A percentile compares a stretch with the other conserved stretches of the same genome.
phyloP scores from a whole-genome alignment of 2,888 invertebrate species.

The Xylota segnis region DNA sequence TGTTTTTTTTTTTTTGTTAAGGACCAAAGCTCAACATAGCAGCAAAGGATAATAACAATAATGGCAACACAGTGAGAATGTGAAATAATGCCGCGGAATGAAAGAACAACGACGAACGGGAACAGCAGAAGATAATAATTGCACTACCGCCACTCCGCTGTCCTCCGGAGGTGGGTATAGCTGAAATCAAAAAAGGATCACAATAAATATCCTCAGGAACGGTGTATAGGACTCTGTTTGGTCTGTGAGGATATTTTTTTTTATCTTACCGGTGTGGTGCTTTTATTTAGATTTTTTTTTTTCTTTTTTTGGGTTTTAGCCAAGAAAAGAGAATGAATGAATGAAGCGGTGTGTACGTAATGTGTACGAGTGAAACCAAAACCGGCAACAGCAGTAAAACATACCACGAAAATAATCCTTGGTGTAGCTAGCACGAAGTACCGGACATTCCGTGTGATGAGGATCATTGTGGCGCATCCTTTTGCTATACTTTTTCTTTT shows the following conservation, averaged over 20 bases:
- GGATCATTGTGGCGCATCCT: slow-evolving; percentile 61
- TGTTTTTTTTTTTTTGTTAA: slow-evolving; percentile 21
- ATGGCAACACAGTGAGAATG: slow-evolving; percentile 69
- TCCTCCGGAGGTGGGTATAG: not conserved
- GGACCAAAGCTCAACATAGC: slow-evolving; percentile 53
- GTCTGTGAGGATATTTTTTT: not conserved
- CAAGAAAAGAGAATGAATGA: slow-evolving; percentile 22
- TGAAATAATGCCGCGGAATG: slow-evolving; percentile 57
- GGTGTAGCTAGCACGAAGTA: slow-evolving; percentile 28
- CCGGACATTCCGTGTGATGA: slow-evolving; percentile 57
- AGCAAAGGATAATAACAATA: slow-evolving; percentile 72
- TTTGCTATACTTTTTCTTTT: not conserved
- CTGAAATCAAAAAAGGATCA: slow-evolving; percentile 72
- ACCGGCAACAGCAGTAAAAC: slow-evolving; percentile 61
- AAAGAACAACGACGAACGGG: slow-evolving; percentile 37
- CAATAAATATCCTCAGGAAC: slow-evolving; percentile 64
- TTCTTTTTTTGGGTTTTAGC: slow-evolving; percentile 30
- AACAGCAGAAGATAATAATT: slow-evolving; percentile 59
- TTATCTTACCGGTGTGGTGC: slow-evolving; percentile 30
- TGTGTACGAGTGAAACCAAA: slow-evolving; percentile 38
- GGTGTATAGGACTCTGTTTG: slow-evolving; percentile 23
- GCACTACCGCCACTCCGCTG: slow-evolving; percentile 28
- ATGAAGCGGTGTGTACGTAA: slow-evolving; percentile 29
- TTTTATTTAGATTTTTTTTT: slow-evolving; percentile 18
- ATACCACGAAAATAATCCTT: slow-evolving; percentile 64